Evolutionary conservation across 2,797 vertebrate genomes (phyloP), one percentile per base, ranked within the genome.

Genomic region (Spizella passerina): DNA sequence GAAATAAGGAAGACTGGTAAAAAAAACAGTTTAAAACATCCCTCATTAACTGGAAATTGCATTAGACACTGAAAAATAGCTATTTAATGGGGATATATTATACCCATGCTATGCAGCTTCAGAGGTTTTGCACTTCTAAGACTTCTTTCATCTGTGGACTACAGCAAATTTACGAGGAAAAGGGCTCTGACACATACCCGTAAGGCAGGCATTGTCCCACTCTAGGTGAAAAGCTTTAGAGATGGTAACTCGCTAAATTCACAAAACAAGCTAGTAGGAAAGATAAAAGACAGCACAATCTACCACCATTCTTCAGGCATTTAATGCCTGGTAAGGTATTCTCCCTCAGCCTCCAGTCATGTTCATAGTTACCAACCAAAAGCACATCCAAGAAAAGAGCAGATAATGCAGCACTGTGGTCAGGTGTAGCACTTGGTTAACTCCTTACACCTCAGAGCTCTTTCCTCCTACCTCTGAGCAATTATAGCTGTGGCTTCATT

Each of bases 41-140:
- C 55, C 64, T 95, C 55, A 88, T 88, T 95, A 95, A 88, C 63
- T 90, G 53, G 78, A 92, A 94, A 80, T 55, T 80, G 56, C 49
- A 86, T 39, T 77, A 91, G 57, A 70, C 53, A 30, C 30, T 95
- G 77, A 68, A 88, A 94, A 95, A 92, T 84, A 94, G 89, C 88
- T 95, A 86, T 92, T 95, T 92, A 96, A 80, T 32, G 26, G 52
- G 44, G 29, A 79, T 84, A 59, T 77, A 86, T 61, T 86, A 86
- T 50, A 80, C 3, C 2, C 18, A 56, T 44, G 43, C 53, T 78
- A 53, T 75, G 53, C 56, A 92, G 68, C 78, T 94, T 89, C 83
- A 96, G 81, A 94, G 49, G 59, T 88, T 96, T 95, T 93, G 49
- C 75, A 80, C 78, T 95, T 95, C 78, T 94, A 80, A 92, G 60